Evolutionary conservation across 2,113 vertebrate genomes (phyloP).

Genomic region (Bostrychus sinensis): DNA sequence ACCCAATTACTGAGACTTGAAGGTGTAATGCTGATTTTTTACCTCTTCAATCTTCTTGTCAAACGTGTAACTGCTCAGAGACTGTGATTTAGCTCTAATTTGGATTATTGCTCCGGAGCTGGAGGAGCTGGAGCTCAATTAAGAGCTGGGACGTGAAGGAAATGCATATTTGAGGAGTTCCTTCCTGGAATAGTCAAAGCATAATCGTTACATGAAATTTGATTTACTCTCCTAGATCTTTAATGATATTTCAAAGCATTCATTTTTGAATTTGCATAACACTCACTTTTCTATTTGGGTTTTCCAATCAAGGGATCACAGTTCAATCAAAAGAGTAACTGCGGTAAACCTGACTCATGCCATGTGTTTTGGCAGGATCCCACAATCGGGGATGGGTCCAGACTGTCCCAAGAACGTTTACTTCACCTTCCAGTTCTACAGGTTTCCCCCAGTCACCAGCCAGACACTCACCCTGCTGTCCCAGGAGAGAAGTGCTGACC

Average conservation of each 20-base stretch:
- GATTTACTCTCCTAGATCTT: constrained; percentile 36
- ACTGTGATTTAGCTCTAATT: constrained; percentile 37
- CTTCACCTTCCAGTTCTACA: constrained; percentile 97
- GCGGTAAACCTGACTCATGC: constrained; percentile 8
- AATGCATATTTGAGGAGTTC: constrained; percentile 43
- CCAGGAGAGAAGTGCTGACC: neutral
- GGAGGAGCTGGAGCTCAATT: constrained; percentile 45
- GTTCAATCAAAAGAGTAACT: neutral
- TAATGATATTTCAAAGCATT: constrained; percentile 33
- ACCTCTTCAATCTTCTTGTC: constrained; percentile 24
- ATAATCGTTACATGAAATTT: constrained; percentile 37
- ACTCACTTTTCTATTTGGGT: constrained; percentile 10
- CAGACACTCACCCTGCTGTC: constrained; percentile 83
- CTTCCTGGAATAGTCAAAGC: constrained; percentile 37
- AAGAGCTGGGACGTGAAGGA: constrained; percentile 35
- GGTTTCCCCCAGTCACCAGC: constrained; percentile 85
- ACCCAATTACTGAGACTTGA: constrained; percentile 5
- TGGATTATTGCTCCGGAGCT: constrained; percentile 50
- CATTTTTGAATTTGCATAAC: constrained; percentile 20
- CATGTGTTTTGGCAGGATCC: constrained; percentile 70
- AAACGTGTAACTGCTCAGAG: constrained; percentile 29
- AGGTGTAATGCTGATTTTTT: constrained; percentile 18
- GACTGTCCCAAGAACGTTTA: constrained; percentile 84
- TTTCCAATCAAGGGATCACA: constrained; percentile 19
- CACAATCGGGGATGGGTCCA: constrained; percentile 26